These are phyloP conservation scores for Orthonevra nobilis DNA, from an alignment of 2,888 invertebrate species.

Conservation along the genomic window DNA sequence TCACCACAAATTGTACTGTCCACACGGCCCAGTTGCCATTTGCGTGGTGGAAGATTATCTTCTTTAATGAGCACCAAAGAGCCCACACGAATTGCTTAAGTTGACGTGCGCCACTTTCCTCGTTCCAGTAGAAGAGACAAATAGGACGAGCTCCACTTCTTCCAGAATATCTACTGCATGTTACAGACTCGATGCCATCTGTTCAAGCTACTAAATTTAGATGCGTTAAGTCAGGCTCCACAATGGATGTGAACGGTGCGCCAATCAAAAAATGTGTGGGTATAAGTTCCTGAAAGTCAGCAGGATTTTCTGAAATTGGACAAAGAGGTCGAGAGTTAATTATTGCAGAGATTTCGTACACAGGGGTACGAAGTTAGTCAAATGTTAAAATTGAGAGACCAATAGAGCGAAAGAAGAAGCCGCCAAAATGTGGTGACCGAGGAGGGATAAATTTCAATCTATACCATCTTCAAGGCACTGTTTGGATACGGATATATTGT, in stretches of 20 bases:
- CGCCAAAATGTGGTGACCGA: constrained; percentile 62
- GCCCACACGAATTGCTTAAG: constrained; percentile 12
- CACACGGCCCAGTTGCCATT: constrained; percentile 61
- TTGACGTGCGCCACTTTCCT: constrained; percentile 61
- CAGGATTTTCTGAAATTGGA: constrained; percentile 66
- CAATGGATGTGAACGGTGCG: constrained; percentile 31
- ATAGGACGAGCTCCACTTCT: constrained; percentile 12
- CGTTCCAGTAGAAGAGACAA: constrained; percentile 58
- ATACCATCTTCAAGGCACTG: constrained; percentile 44
- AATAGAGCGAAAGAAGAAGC: constrained; percentile 43
- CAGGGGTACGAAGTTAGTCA: constrained; percentile 42
- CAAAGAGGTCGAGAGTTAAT: constrained; percentile 63
- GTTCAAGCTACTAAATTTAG: constrained; percentile 38
- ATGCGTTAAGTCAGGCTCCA: constrained; percentile 53
- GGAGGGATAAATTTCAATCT: constrained; percentile 53
- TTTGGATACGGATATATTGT: constrained; percentile 24
- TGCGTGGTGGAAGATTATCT: constrained; percentile 52
- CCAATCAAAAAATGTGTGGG: constrained; percentile 63
- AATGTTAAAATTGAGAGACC: constrained; percentile 5
- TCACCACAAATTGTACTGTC: constrained; percentile 9
- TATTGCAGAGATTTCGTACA: constrained; percentile 59
- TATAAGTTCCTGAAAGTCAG: constrained; percentile 51
- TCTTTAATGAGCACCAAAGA: constrained; percentile 53
- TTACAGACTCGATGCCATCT: constrained; percentile 57
- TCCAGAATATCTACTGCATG: constrained; percentile 49